Percentiles rank a stretch among this genome's conserved stretches.
Evolutionary conservation across 2,888 invertebrate species (phyloP).

Genomic region (Prosapia bicincta): DNA sequence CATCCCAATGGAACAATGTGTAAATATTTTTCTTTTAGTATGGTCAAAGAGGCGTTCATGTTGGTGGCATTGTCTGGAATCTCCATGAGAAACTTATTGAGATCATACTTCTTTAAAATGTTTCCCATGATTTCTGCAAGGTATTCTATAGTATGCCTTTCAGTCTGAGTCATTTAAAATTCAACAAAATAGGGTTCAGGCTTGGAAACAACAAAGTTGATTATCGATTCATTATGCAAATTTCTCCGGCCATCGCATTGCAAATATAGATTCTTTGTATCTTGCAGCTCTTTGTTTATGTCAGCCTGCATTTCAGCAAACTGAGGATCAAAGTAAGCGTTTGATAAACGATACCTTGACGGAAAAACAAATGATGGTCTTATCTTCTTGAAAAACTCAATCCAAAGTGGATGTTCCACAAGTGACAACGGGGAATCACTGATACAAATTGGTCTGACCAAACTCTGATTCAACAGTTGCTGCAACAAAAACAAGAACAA

Average conservation of each 20-base stretch:
- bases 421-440: conserved; percentile 26
- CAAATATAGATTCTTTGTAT: conserved; percentile 13
- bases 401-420: conserved; percentile 28
- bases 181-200: too few species aligned
- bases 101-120: too few species aligned
- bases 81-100: too few species aligned
- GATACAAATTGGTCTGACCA: conserved; percentile 25
- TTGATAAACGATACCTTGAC: conserved; percentile 20
- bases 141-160: conserved; percentile 31
- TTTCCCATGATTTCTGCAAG: too few species aligned
- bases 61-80: conserved; percentile 34
- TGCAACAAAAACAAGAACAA: conserved; percentile 15
- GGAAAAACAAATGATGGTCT: conserved; percentile 23
- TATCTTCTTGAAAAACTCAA: conserved; percentile 27
- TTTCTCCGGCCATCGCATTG: conserved; percentile 25
- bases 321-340: conserved; percentile 3
- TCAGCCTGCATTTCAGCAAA: background rate
- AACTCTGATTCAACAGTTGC: conserved; percentile 21
- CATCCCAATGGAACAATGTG: conserved; percentile 24
- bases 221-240: conserved; percentile 33
- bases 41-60: too few species aligned
- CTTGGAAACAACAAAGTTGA: conserved; percentile 33
- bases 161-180: conserved; percentile 30
- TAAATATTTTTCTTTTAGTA: too few species aligned
- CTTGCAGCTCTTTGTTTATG: conserved; percentile 1